Evolutionary conservation across 2,888 invertebrate genomes (phyloP).

Genomic region (Lycocerus yunnanus): DNA sequence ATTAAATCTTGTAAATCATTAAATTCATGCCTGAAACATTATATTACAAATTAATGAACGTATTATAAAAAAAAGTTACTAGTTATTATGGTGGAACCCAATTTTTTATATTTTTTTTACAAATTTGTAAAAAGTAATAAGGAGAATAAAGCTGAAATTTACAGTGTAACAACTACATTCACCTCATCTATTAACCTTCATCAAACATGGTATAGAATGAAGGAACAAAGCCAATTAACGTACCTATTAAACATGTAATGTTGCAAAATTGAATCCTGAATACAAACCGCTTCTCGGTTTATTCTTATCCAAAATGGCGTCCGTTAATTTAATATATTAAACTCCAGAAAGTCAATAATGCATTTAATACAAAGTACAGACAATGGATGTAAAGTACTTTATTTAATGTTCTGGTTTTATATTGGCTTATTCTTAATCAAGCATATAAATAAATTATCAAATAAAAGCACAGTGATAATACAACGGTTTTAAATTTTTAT

Average conservation of each 20-base stretch:
- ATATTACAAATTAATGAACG: no score
- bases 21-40: no score
- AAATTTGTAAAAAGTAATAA: not conserved
- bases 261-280: constrained; percentile 26
- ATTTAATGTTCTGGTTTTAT: constrained; percentile 23
- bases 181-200: constrained; percentile 24
- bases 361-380: constrained; percentile 31
- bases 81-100: no score
- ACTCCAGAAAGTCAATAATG: constrained; percentile 33
- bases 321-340: constrained; percentile 34
- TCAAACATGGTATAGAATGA: constrained; percentile 14
- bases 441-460: not conserved
- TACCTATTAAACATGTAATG: constrained; percentile 27
- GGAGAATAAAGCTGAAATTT: not conserved
- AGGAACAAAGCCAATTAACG: constrained; percentile 28
- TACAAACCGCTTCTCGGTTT: constrained; percentile 16
- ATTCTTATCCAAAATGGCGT: constrained; percentile 27
- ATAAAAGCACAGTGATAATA: not conserved
- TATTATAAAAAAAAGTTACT: no score
- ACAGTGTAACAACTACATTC: constrained; percentile 11
- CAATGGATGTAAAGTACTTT: constrained; percentile 34
- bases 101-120: no score
- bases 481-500: not conserved
- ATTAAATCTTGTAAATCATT: no score
- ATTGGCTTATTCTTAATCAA: constrained; percentile 6